A percentile compares a stretch with the other conserved stretches of the same genome.
phyloP scores from a whole-genome alignment of 2,797 vertebrate genomes.

The Notolabrus celidotus region DNA sequence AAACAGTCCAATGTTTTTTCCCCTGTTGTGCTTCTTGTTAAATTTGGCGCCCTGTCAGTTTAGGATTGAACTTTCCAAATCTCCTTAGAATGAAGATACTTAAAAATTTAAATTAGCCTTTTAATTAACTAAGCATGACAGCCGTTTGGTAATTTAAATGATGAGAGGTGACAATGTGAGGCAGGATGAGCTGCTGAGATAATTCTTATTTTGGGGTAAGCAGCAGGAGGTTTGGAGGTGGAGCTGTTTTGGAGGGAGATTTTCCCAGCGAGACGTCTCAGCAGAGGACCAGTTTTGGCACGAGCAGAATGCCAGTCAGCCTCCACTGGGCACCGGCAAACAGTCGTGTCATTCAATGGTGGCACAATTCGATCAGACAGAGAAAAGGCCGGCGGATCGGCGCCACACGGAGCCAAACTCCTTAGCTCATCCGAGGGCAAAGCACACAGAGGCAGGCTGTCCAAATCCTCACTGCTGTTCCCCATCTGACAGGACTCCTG shows the following conservation, averaged over 20 bases:
- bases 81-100: constrained; percentile 56
- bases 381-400: constrained; percentile 31
- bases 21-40: neutral
- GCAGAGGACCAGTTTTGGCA: constrained; percentile 62
- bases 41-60: constrained; percentile 40
- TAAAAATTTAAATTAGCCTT: constrained; percentile 65
- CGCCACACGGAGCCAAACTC: constrained; percentile 53
- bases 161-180: constrained; percentile 60
- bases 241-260: constrained; percentile 43
- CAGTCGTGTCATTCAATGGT: constrained; percentile 55
- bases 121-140: constrained; percentile 75
- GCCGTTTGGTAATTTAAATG: constrained; percentile 69
- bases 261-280: constrained; percentile 62
- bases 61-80: constrained; percentile 55
- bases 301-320: constrained; percentile 60
- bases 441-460: constrained; percentile 51
- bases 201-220: constrained; percentile 67
- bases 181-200: constrained; percentile 63
- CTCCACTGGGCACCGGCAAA: constrained; percentile 52
- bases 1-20: too few species aligned
- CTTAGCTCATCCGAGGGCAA: constrained; percentile 57
- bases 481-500: constrained; percentile 41
- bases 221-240: constrained; percentile 68
- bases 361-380: constrained; percentile 64
- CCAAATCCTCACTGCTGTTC: constrained; percentile 54